Evolutionary conservation across 2,888 invertebrate species (phyloP).

Genomic region (Congeria kusceri): DNA sequence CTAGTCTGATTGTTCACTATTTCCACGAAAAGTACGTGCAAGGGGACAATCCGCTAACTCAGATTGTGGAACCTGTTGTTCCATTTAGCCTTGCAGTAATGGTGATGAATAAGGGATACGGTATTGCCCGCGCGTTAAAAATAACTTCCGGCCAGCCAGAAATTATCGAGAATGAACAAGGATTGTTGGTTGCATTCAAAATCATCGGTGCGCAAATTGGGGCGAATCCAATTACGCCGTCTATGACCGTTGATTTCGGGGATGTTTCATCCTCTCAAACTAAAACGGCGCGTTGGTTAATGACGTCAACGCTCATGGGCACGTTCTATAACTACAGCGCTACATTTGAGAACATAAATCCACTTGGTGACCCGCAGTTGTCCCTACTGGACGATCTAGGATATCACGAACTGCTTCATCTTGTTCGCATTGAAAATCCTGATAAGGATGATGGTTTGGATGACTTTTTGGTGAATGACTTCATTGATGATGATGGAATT

Average conservation of each 20-base stretch:
- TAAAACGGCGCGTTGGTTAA: slow-evolving; percentile 66
- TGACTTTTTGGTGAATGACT: slow-evolving; percentile 71
- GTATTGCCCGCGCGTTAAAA: slow-evolving; percentile 63
- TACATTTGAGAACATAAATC: slow-evolving; percentile 74
- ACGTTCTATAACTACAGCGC: slow-evolving; percentile 73
- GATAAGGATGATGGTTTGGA: slow-evolving; percentile 26
- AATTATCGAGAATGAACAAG: slow-evolving; percentile 76
- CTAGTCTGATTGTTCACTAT: slow-evolving; percentile 69
- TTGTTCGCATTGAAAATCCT: slow-evolving; percentile 57
- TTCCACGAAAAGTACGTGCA: slow-evolving; percentile 74
- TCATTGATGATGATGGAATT: slow-evolving; percentile 50
- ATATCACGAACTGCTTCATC: slow-evolving; percentile 68
- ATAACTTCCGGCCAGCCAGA: slow-evolving; percentile 75
- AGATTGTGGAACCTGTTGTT: slow-evolving; percentile 63
- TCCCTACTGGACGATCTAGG: slow-evolving; percentile 59
- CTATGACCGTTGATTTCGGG: slow-evolving; percentile 70
- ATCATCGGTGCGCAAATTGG: slow-evolving; percentile 68
- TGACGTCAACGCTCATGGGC: slow-evolving; percentile 70
- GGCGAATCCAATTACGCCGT: slow-evolving; percentile 55
- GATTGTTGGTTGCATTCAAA: slow-evolving; percentile 68
- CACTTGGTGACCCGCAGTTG: slow-evolving; percentile 71
- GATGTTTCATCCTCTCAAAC: slow-evolving; percentile 66
- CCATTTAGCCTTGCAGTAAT: slow-evolving; percentile 72
- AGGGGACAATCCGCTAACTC: slow-evolving; percentile 73
- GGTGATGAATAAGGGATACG: slow-evolving; percentile 68